Conservation (phyloP, 1,140 invertebrate genomes). For the Mamestra configurata region DNA sequence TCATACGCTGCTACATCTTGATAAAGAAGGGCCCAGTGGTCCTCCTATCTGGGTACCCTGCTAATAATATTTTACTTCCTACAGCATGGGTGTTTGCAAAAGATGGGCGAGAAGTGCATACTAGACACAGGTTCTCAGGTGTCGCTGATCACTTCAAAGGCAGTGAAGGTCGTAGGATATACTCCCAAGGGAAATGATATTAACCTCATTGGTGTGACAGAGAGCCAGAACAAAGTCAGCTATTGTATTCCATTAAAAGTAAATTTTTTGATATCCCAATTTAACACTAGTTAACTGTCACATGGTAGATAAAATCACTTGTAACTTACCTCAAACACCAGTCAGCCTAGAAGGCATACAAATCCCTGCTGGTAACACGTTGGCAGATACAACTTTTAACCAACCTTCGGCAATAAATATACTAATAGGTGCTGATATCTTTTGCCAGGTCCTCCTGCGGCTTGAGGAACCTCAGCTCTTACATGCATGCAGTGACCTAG, state of each 20-base stretch:
- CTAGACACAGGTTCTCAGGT: conserved; percentile 51
- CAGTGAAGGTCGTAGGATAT: conserved; percentile 37
- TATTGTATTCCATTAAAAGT: conserved; percentile 53
- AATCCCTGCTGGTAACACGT: conserved; percentile 33
- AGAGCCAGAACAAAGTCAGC: conserved; percentile 9
- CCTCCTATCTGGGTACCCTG: no score
- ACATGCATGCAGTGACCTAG: no score
- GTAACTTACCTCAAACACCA: conserved; percentile 49
- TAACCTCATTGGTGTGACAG: conserved; percentile 45
- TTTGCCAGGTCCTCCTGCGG: conserved; percentile 48
- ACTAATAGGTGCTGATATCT: conserved; percentile 52
- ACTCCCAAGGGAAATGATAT: conserved; percentile 41
- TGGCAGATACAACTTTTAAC: conserved; percentile 52
- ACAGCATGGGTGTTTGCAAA: conserved; percentile 44
- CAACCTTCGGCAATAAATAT: conserved; percentile 51
- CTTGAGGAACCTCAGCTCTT: no score
- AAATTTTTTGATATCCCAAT: conserved; percentile 42
- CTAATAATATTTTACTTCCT: conserved; percentile 13
- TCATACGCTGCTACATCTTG: conserved; percentile 30
- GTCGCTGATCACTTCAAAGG: conserved; percentile 43
- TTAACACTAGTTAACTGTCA: conserved; percentile 52
- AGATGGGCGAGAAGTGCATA: conserved; percentile 36
- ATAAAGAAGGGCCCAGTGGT: no score
- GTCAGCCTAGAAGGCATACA: conserved; percentile 28
- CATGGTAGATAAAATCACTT: conserved; percentile 55